Base-by-base conservation (phyloP, 2,888 invertebrate species). In the Nomada hirtipes region DNA sequence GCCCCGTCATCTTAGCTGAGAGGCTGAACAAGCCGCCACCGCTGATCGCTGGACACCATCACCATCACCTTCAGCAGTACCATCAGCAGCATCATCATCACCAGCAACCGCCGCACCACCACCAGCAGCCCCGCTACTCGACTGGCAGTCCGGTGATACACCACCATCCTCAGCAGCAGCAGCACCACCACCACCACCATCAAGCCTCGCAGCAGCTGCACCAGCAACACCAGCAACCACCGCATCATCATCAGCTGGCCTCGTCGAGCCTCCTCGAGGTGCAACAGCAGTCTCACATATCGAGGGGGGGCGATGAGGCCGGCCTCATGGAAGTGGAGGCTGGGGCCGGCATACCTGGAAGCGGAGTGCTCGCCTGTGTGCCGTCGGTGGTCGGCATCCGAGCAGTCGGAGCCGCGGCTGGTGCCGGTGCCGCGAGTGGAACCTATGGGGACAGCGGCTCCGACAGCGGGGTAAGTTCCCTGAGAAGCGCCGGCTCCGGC, bases 401-500 rank as follows among this genome's bases (percentile, higher is more conserved):
- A 44, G 85, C 82, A 61, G 72, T 90, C 91, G 92, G 91, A 75
- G 86, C 84, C 74, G 86, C 84, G 78, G 84, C 79, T 68, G 84
- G 84, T 47, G 72, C 57, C 76, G 77, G 75, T 50, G 64, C 71
- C 71, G 60, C 78, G 64, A 90, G 91, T 83, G 90, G 92, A 86
- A 92, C 94, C 92, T 94, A 94, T 91, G 94, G 94, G 65, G 95
- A 95, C 92, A 95, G 95, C 94, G 93, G 93, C 67, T 94, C 94
- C 76, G 96, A 96, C 94, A 96, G 96, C 92, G 96, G 97, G 94
- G 96, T 97, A 95, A 97, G 97, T 94, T 97, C 97, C 76, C 94
- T 97, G 92, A 95, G 97, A 90, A 96, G 96, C 91, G 96, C 96
- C 91, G 95, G 96, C 90, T 95, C 95, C 91, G 95, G 96, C 92